These are phyloP conservation scores for Synergus japonicus DNA, from an alignment of 2,888 invertebrate species.

Conservation along the genomic window DNA sequence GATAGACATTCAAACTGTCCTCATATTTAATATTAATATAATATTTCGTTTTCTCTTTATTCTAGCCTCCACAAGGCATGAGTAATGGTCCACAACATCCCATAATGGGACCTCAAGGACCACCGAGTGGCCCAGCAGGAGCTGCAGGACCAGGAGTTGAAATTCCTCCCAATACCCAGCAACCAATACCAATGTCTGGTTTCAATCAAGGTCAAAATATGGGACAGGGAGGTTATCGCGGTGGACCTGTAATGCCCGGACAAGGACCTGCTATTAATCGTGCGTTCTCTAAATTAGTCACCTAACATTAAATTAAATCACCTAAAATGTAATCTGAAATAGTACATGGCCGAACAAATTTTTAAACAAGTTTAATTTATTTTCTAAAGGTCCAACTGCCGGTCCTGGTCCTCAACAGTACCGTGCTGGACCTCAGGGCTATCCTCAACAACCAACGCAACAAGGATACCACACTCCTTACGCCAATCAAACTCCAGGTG, in stretches of 20 bases:
- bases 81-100: constrained; percentile 76
- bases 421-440: constrained; percentile 79
- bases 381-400: constrained; percentile 75
- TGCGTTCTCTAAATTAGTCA: constrained; percentile 54
- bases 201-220: constrained; percentile 76
- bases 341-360: background rate
- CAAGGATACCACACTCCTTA: constrained; percentile 80
- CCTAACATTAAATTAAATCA: constrained; percentile 3
- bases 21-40: background rate
- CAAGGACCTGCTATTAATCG: constrained; percentile 78
- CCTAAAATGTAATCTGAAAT: background rate
- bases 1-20: background rate
- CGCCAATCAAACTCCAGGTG: constrained; percentile 79
- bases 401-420: constrained; percentile 79
- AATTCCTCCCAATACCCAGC: constrained; percentile 74
- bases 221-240: constrained; percentile 78
- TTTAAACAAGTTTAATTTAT: background rate
- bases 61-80: constrained; percentile 81
- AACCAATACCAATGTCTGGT: constrained; percentile 73
- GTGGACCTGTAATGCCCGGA: constrained; percentile 80
- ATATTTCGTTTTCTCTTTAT: constrained; percentile 39
- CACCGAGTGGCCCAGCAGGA: constrained; percentile 72
- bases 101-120: constrained; percentile 76
- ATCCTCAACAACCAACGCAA: constrained; percentile 83
- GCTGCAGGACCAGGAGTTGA: constrained; percentile 72